These are phyloP conservation scores for Rhyacophila evoluta DNA, from an alignment of 2,888 invertebrate species.

Conservation along the genomic window DNA sequence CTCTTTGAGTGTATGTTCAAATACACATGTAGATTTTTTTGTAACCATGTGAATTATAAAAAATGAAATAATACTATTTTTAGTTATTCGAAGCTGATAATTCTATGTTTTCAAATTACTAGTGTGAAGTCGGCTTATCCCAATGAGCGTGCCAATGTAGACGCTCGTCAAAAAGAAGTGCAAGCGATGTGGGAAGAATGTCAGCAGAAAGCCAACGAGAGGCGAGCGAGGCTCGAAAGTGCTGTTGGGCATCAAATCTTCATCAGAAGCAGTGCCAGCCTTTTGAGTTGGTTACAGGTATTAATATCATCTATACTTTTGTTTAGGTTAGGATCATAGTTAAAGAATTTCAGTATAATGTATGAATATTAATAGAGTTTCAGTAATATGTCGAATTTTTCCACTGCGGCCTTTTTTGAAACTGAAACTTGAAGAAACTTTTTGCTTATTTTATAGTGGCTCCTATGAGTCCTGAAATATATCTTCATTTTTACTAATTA, in stretches of 20 bases:
- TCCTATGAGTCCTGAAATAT: not conserved
- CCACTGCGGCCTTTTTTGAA: too few species aligned
- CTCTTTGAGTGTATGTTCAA: too few species aligned
- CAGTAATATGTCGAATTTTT: not conserved
- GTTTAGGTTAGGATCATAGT: too few species aligned
- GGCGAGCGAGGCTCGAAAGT: conserved; percentile 88
- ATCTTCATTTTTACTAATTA: not conserved
- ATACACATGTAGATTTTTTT: too few species aligned
- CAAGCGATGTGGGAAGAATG: conserved; percentile 90
- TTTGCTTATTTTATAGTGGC: too few species aligned
- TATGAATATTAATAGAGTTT: too few species aligned
- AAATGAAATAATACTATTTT: too few species aligned
- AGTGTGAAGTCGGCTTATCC: conserved; percentile 94
- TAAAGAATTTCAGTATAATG: too few species aligned
- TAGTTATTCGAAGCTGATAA: too few species aligned
- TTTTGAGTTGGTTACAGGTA: conserved; percentile 84
- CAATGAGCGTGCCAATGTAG: conserved; percentile 87
- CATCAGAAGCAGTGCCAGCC: conserved; percentile 83
- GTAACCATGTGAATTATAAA: too few species aligned
- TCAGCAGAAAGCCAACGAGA: conserved; percentile 84
- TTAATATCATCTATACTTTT: too few species aligned
- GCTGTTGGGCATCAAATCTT: conserved; percentile 97
- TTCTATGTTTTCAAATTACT: conserved; percentile 45
- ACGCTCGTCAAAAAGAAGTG: conserved; percentile 85
- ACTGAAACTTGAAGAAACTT: too few species aligned